Conservation (phyloP, 2,113 vertebrate species). For the Albula goreensis region DNA sequence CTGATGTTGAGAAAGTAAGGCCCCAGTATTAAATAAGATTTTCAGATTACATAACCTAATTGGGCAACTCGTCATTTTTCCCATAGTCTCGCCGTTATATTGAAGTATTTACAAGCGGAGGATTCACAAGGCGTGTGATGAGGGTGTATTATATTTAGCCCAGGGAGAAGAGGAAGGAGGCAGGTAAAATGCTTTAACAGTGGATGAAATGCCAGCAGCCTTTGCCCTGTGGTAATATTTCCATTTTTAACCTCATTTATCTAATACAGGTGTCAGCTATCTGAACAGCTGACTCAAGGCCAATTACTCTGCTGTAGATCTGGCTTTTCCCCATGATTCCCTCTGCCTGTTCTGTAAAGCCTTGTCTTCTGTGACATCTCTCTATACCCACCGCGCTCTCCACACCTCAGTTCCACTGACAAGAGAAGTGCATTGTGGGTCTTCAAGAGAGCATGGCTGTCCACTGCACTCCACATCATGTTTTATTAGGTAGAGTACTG, state of each 20-base stretch:
- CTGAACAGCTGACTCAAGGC: background rate
- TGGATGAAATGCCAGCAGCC: background rate
- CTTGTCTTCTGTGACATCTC: background rate
- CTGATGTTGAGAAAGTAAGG: background rate
- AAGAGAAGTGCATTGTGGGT: background rate
- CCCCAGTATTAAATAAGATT: background rate
- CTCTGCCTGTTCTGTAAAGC: background rate
- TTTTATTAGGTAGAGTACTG: background rate
- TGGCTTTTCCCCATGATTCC: background rate
- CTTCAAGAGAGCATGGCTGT: background rate
- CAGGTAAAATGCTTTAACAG: background rate
- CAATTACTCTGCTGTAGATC: slow-evolving; percentile 13
- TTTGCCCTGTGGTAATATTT: background rate
- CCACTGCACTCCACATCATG: background rate
- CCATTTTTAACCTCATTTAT: background rate
- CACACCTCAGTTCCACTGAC: background rate
- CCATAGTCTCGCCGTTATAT: slow-evolving; percentile 1
- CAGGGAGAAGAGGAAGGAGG: background rate
- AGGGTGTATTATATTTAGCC: background rate
- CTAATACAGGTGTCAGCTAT: background rate
- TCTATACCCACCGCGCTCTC: background rate
- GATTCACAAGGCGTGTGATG: background rate
- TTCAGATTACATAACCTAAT: slow-evolving; percentile 30
- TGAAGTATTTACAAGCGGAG: slow-evolving; percentile 4
- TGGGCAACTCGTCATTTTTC: slow-evolving; percentile 36